phyloP scores from a whole-genome alignment of 1,140 invertebrate genomes.

The Aporrectodea caliginosa region DNA sequence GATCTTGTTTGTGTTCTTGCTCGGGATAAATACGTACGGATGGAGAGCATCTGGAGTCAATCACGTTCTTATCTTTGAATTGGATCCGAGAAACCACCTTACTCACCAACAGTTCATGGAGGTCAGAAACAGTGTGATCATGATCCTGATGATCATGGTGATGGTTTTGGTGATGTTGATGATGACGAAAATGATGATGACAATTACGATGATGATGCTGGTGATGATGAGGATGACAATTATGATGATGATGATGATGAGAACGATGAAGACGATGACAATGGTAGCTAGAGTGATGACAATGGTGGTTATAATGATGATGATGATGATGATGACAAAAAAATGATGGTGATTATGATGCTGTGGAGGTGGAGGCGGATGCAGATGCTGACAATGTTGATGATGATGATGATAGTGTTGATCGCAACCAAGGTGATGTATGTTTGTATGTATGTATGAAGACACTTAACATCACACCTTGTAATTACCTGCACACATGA shows the following conservation, averaged over 20 bases:
- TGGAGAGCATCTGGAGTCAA: slow-evolving; percentile 98
- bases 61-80: slow-evolving; percentile 97
- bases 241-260: not conserved
- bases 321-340: no score
- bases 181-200: not conserved
- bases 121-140: slow-evolving; percentile 39
- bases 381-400: no score
- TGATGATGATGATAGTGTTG: no score
- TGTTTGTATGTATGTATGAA: no score
- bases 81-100: slow-evolving; percentile 92
- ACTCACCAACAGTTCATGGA: slow-evolving; percentile 96
- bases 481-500: no score
- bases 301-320: no score
- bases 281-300: no score
- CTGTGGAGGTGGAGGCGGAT: no score
- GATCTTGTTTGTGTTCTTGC: slow-evolving; percentile 88
- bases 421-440: no score
- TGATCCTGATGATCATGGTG: not conserved
- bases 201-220: not conserved
- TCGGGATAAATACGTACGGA: slow-evolving; percentile 96
- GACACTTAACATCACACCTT: no score
- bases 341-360: no score
- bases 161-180: not conserved
- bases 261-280: slow-evolving; percentile 6
- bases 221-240: not conserved